These are phyloP conservation scores for Mimumesa dahlbomi DNA, from an alignment of 2,888 invertebrate genomes.

Conservation along the genomic window DNA sequence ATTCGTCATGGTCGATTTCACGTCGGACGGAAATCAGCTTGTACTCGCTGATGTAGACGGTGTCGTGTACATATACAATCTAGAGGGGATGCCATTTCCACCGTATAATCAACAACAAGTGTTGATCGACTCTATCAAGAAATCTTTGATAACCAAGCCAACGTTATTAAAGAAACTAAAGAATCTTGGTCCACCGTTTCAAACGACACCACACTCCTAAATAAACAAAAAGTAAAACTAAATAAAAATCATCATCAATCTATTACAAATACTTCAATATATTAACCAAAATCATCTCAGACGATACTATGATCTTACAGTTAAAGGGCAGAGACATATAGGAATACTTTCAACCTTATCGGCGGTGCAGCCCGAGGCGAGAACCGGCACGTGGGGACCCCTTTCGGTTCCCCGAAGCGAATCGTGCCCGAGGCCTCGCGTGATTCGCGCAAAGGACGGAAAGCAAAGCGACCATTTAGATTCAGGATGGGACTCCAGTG, in stretches of 20 bases:
- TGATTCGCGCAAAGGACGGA: constrained; percentile 55
- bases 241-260: too few relatives aligned
- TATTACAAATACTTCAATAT: too few relatives aligned
- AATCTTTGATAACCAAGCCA: constrained; percentile 84
- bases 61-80: constrained; percentile 85
- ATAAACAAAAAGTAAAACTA: too few relatives aligned
- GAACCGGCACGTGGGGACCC: constrained; percentile 58
- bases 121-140: constrained; percentile 84
- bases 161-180: constrained; percentile 84
- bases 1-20: constrained; percentile 84
- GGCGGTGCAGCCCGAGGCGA: constrained; percentile 42
- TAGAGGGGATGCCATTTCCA: constrained; percentile 89
- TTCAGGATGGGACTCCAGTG: constrained; percentile 46
- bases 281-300: too few relatives aligned
- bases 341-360: constrained; percentile 35
- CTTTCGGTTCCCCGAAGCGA: constrained; percentile 43
- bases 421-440: constrained; percentile 37
- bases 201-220: not conserved
- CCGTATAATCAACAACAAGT: constrained; percentile 86
- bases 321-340: too few relatives aligned
- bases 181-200: constrained; percentile 81
- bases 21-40: constrained; percentile 85
- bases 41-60: constrained; percentile 87
- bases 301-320: too few relatives aligned
- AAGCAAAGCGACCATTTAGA: constrained; percentile 56